These are phyloP conservation scores for Paedocypris micromegethes DNA, from an alignment of 2,797 vertebrate genomes.

Conservation along the genomic window DNA sequence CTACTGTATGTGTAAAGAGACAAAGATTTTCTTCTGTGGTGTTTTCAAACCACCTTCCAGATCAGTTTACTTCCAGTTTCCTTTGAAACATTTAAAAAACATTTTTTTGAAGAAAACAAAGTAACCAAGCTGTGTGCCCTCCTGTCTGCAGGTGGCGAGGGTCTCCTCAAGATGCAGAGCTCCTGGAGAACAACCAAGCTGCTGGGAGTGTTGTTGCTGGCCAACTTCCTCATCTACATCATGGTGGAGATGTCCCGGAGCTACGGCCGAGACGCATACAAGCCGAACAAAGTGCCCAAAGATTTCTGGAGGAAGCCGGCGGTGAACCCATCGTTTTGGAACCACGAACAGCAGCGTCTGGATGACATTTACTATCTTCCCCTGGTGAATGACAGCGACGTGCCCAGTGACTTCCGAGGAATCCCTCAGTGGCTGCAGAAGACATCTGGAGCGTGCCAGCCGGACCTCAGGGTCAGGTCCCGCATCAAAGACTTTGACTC, in stretches of 20 bases:
- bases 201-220: conserved; percentile 75
- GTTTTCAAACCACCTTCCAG: too few relatives aligned
- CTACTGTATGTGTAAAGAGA: too few relatives aligned
- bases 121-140: background rate
- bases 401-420: conserved; percentile 9
- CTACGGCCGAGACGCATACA: conserved; percentile 49
- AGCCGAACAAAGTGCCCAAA: conserved; percentile 54
- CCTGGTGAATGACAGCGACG: conserved; percentile 48
- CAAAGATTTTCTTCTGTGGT: too few relatives aligned
- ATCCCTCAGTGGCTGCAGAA: conserved; percentile 64
- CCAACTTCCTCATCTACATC: conserved; percentile 81
- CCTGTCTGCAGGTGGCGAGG: conserved; percentile 43
- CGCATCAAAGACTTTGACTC: conserved; percentile 73
- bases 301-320: conserved; percentile 73
- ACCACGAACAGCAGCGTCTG: conserved; percentile 81
- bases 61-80: too few relatives aligned
- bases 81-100: too few relatives aligned
- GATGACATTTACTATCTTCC: conserved; percentile 75
- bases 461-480: conserved; percentile 63
- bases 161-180: conserved; percentile 75
- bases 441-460: conserved; percentile 64
- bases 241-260: conserved; percentile 76
- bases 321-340: conserved; percentile 78
- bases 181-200: conserved; percentile 70
- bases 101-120: too few relatives aligned